phyloP scores from a whole-genome alignment of 2,797 vertebrate species.

The Enoplosus armatus region DNA sequence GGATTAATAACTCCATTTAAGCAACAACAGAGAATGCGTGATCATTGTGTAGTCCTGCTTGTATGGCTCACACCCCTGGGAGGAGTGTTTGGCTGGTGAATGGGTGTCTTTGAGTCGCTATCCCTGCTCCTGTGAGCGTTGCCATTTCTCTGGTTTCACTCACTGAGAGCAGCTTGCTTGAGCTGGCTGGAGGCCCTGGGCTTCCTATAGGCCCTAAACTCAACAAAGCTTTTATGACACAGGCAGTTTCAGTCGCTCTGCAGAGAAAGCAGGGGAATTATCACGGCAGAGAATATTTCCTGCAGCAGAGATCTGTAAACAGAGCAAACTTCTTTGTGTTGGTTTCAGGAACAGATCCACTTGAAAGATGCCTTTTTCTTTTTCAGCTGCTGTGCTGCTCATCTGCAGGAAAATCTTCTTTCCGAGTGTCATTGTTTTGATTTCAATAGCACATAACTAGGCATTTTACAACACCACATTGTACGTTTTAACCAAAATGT shows the following conservation, averaged over 20 bases:
- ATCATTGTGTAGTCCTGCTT: constrained; percentile 30
- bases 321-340: constrained; percentile 19
- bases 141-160: constrained; percentile 80
- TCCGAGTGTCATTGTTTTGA: not conserved
- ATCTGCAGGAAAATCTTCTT: not conserved
- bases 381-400: constrained; percentile 1
- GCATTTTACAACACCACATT: not conserved
- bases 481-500: not conserved
- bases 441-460: not conserved
- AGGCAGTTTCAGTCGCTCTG: constrained; percentile 56
- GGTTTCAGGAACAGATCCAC: constrained; percentile 22
- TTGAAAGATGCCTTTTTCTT: constrained; percentile 8
- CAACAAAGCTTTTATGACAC: constrained; percentile 71
- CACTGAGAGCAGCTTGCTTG: constrained; percentile 53
- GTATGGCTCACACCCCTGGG: constrained; percentile 54
- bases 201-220: constrained; percentile 61
- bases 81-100: constrained; percentile 61
- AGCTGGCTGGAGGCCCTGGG: constrained; percentile 49
- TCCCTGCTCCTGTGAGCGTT: constrained; percentile 67
- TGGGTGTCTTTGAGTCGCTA: constrained; percentile 68
- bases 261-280: constrained; percentile 54
- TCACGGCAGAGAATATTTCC: constrained; percentile 34
- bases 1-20: constrained; percentile 42
- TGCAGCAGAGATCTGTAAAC: constrained; percentile 41
- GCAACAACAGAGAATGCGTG: constrained; percentile 47